Evolutionary conservation across 2,888 invertebrate genomes (phyloP).

Genomic region (Trissolcus japonicus): DNA sequence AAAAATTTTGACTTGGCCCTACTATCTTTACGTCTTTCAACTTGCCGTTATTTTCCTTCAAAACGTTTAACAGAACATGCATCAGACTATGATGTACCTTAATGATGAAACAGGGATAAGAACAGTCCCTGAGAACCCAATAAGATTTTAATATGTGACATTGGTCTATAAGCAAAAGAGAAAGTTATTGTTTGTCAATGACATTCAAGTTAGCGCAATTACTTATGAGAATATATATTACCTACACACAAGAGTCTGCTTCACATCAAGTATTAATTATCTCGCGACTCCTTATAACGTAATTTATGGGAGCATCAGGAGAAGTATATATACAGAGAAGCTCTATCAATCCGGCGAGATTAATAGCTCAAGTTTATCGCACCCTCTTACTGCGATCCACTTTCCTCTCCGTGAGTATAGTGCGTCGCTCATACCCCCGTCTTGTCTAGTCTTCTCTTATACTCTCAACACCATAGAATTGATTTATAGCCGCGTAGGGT

Average conservation of each 20-base stretch:
- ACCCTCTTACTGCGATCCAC: slow-evolving; percentile 64
- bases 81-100: slow-evolving; percentile 5
- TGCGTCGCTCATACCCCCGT: slow-evolving; percentile 60
- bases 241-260: slow-evolving; percentile 33
- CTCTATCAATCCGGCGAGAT: slow-evolving; percentile 73
- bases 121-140: background rate
- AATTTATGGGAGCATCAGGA: slow-evolving; percentile 70
- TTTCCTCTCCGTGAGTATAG: slow-evolving; percentile 68
- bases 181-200: slow-evolving; percentile 19
- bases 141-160: background rate
- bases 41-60: slow-evolving; percentile 32
- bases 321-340: slow-evolving; percentile 60
- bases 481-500: slow-evolving; percentile 67
- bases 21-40: slow-evolving; percentile 13
- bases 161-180: background rate
- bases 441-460: slow-evolving; percentile 61
- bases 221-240: slow-evolving; percentile 50
- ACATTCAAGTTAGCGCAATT: slow-evolving; percentile 38
- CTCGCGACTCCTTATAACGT: slow-evolving; percentile 68
- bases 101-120: background rate
- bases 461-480: slow-evolving; percentile 65
- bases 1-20: background rate
- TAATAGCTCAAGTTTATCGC: slow-evolving; percentile 73
- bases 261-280: slow-evolving; percentile 68
- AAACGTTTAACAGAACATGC: slow-evolving; percentile 16